Conservation (phyloP, 1,140 invertebrate genomes). For the Pseudomyrmex pallidus region DNA sequence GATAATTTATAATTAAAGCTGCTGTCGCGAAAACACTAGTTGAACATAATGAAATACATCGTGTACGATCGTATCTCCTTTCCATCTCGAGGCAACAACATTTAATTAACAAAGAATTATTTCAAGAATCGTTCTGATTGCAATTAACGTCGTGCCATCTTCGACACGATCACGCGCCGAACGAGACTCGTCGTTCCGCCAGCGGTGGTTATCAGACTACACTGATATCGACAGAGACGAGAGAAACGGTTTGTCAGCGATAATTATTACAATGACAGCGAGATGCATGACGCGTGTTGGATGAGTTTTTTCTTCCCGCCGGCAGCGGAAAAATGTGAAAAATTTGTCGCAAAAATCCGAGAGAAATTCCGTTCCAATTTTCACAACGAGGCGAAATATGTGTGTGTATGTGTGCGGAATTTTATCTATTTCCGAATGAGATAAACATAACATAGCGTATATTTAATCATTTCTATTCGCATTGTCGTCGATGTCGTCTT, state of each 20-base stretch:
- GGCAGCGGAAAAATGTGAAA: not conserved
- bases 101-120: constrained; percentile 43
- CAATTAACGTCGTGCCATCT: constrained; percentile 49
- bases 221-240: constrained; percentile 23
- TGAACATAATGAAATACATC: constrained; percentile 21
- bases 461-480: no score
- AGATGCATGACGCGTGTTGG: not conserved
- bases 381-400: not conserved
- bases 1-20: constrained; percentile 38
- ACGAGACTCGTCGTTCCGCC: constrained; percentile 22
- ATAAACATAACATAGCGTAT: not conserved
- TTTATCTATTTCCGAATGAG: not conserved
- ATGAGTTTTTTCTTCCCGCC: not conserved
- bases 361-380: not conserved
- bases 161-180: not conserved
- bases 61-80: not conserved
- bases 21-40: constrained; percentile 19
- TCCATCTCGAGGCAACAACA: constrained; percentile 3
- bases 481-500: no score
- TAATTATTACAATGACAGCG: constrained; percentile 48
- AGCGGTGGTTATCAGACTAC: constrained; percentile 17
- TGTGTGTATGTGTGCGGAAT: not conserved
- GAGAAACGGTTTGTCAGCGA: constrained; percentile 10
- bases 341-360: not conserved
- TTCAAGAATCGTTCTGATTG: constrained; percentile 30